These are phyloP conservation scores for Ichneumoninae sp. DNA, from an alignment of 2,888 invertebrate species.

Conservation along the genomic window DNA sequence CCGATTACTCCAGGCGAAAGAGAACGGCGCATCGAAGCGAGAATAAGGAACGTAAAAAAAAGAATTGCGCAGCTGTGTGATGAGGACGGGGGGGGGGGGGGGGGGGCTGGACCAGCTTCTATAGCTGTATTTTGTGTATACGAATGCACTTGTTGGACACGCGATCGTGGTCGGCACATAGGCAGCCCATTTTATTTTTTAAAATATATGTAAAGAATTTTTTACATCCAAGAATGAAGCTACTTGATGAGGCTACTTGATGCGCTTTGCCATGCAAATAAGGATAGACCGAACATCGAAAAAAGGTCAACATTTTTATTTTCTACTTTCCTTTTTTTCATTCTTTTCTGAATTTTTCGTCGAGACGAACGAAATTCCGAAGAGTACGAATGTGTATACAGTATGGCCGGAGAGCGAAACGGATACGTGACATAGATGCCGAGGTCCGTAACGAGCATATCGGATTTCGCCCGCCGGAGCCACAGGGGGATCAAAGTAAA, in stretches of 20 bases:
- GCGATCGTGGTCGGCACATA: conserved; percentile 27
- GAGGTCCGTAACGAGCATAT: conserved; percentile 74
- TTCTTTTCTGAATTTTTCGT: background rate
- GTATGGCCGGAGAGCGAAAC: conserved; percentile 42
- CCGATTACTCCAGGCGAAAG: conserved; percentile 46
- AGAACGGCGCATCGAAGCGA: conserved; percentile 31
- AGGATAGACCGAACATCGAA: background rate
- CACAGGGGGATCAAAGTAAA: conserved; percentile 55
- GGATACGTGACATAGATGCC: conserved; percentile 43
- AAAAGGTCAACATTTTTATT: background rate
- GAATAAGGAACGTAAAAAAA: conserved; percentile 47
- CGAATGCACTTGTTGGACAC: conserved; percentile 62
- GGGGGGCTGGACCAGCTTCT: conserved; percentile 38
- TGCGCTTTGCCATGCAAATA: background rate
- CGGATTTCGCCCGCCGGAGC: conserved; percentile 68
- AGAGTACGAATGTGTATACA: background rate
- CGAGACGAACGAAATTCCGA: background rate
- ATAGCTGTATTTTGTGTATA: conserved; percentile 37
- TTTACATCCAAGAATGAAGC: background rate
- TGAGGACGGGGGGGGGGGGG: conserved; percentile 48
- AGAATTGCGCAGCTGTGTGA: conserved; percentile 59
- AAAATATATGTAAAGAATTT: background rate
- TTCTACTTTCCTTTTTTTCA: background rate
- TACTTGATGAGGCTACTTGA: background rate
- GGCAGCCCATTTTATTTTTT: conserved; percentile 9